Evolutionary conservation across 2,113 vertebrate genomes (phyloP).

Genomic region (Nymphicus hollandicus): DNA sequence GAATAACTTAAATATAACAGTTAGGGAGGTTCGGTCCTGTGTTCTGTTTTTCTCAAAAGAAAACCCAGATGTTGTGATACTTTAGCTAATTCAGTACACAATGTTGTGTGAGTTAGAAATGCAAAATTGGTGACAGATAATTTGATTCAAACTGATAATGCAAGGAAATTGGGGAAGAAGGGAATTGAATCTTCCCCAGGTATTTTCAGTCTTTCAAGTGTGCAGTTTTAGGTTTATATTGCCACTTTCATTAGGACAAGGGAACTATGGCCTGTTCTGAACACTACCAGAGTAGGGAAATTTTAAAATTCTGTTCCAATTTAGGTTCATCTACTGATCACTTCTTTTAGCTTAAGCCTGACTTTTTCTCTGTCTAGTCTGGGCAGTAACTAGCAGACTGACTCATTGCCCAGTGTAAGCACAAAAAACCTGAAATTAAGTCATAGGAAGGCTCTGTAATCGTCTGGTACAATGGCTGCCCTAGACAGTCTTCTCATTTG

Average conservation of each 20-base stretch:
- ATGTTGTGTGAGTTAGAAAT: neutral
- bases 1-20: neutral
- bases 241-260: neutral
- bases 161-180: neutral
- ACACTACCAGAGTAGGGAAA: neutral
- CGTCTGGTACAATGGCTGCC: neutral
- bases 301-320: neutral
- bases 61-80: neutral
- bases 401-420: neutral
- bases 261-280: neutral
- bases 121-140: neutral
- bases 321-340: neutral
- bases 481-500: neutral
- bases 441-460: neutral
- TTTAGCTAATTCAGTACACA: neutral
- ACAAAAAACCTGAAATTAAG: neutral
- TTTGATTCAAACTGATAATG: neutral
- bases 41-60: neutral
- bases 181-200: fast-evolving
- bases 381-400: neutral
- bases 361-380: neutral
- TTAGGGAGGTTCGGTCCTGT: neutral
- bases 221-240: neutral
- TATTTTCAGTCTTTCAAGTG: neutral
- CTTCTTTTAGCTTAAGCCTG: neutral